Conservation (phyloP, 2,113 vertebrate species). For the Pseudorhombus dupliciocellatus region DNA sequence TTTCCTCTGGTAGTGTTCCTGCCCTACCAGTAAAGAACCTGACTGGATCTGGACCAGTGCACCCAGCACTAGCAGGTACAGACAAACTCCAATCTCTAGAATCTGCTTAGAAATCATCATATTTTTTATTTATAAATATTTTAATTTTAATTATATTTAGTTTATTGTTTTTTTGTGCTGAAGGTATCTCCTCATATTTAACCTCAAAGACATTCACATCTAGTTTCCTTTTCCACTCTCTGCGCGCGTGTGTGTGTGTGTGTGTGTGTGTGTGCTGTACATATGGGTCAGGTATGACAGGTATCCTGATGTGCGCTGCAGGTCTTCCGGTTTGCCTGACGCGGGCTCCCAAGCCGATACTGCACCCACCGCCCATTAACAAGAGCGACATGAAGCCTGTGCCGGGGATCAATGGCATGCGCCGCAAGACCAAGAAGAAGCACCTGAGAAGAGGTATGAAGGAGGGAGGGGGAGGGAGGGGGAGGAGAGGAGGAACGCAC, state of each 20-base stretch:
- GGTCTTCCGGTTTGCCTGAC: constrained; percentile 95
- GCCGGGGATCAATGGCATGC: constrained; percentile 89
- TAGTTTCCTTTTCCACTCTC: constrained; percentile 35
- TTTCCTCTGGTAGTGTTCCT: constrained; percentile 83
- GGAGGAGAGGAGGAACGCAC: neutral
- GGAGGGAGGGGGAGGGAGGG: neutral
- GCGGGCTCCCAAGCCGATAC: constrained; percentile 92
- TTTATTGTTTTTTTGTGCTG: neutral
- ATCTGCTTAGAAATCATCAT: constrained; percentile 4
- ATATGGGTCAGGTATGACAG: constrained; percentile 89
- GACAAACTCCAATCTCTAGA: constrained; percentile 7
- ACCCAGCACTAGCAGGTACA: constrained; percentile 93
- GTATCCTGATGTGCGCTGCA: constrained; percentile 94
- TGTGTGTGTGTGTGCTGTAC: constrained; percentile 31
- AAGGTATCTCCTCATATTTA: neutral
- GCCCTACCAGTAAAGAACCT: constrained; percentile 97
- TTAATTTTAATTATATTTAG: no score
- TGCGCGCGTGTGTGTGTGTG: constrained; percentile 48
- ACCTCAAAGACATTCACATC: constrained; percentile 22
- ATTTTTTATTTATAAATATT: no score
- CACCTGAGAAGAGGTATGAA: constrained; percentile 91
- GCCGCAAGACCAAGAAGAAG: constrained; percentile 97
- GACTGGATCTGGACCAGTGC: constrained; percentile 91
- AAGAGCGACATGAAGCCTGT: constrained; percentile 97
- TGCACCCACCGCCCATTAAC: constrained; percentile 93